Percentiles rank a stretch among this genome's conserved stretches.
These are phyloP conservation scores for Chrysomela aeneicollis DNA, from an alignment of 2,888 invertebrate species.

Conservation along the genomic window DNA sequence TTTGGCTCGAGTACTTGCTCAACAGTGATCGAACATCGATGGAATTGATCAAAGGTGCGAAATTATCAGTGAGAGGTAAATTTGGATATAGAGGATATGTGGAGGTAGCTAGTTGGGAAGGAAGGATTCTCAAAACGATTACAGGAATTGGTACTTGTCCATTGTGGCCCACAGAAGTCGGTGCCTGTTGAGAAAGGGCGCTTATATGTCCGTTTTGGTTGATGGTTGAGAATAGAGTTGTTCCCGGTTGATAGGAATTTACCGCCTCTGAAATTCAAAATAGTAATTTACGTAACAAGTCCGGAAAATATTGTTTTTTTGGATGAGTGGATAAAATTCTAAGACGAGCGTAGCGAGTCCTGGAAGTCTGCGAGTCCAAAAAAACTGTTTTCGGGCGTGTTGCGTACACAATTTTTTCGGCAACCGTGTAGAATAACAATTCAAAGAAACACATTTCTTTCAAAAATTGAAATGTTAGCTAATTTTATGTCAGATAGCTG, in stretches of 20 bases:
- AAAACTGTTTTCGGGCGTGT: too few species aligned
- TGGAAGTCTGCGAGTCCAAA: too few species aligned
- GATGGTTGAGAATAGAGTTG: slow-evolving; percentile 54
- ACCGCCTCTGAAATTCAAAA: slow-evolving; percentile 10
- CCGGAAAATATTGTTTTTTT: too few species aligned
- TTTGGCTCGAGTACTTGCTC: slow-evolving; percentile 59
- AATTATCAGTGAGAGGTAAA: slow-evolving; percentile 65
- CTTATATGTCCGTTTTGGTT: slow-evolving; percentile 61
- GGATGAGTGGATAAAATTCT: too few species aligned
- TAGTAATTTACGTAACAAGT: background rate
- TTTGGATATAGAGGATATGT: slow-evolving; percentile 66
- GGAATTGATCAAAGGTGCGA: slow-evolving; percentile 65
- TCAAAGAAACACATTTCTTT: too few species aligned
- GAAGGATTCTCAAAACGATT: slow-evolving; percentile 67
- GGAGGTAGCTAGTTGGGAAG: slow-evolving; percentile 66
- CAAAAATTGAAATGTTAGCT: too few species aligned
- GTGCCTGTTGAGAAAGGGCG: slow-evolving; percentile 63
- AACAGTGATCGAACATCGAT: slow-evolving; percentile 67
- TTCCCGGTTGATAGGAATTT: slow-evolving; percentile 51
- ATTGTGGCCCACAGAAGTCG: slow-evolving; percentile 59
- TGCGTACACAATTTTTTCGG: too few species aligned
- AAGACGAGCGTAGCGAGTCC: too few species aligned
- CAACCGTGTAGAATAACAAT: too few species aligned
- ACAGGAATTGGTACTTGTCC: slow-evolving; percentile 65
- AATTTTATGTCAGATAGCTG: too few species aligned